phyloP scores from a whole-genome alignment of 2,888 invertebrate genomes.

The Trichacis sp. region DNA sequence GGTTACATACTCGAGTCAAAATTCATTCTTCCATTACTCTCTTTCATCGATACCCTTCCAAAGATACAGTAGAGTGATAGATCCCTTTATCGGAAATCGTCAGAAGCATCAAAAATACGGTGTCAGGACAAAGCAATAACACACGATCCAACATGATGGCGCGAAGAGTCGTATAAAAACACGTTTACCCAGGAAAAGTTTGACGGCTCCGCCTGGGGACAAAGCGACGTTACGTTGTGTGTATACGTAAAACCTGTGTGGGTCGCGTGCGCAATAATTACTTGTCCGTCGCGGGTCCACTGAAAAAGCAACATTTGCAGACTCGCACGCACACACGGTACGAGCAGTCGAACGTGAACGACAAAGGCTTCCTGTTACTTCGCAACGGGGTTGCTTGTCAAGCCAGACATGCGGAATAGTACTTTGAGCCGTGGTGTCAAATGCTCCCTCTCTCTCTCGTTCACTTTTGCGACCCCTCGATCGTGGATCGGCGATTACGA shows the following conservation, averaged over 20 bases:
- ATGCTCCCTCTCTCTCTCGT: slow-evolving; percentile 10
- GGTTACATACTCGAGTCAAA: too few relatives aligned
- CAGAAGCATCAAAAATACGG: slow-evolving; percentile 7
- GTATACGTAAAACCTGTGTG: neutral
- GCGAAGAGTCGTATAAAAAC: slow-evolving; percentile 5
- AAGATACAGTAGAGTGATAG: too few relatives aligned
- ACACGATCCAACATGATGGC: neutral
- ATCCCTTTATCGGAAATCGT: slow-evolving; percentile 1
- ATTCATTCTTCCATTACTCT: too few relatives aligned
- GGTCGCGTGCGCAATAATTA: slow-evolving; percentile 56
- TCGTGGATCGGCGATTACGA: slow-evolving; percentile 38
- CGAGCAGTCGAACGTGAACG: slow-evolving; percentile 44
- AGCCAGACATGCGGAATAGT: slow-evolving; percentile 20
- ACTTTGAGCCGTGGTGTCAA: slow-evolving; percentile 27
- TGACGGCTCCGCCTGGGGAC: slow-evolving; percentile 1
- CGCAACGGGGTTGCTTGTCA: slow-evolving; percentile 50
- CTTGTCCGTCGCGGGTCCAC: slow-evolving; percentile 49
- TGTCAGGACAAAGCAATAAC: neutral
- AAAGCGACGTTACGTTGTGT: neutral
- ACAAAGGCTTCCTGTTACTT: slow-evolving; percentile 59
- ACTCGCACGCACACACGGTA: slow-evolving; percentile 9
- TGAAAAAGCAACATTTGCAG: slow-evolving; percentile 50
- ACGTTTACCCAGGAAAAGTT: slow-evolving; percentile 15
- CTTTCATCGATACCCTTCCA: too few relatives aligned
- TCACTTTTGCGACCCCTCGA: slow-evolving; percentile 16